Evolutionary conservation across 2,797 vertebrate species (phyloP).

Genomic region (Otolemur crassicaudatus): DNA sequence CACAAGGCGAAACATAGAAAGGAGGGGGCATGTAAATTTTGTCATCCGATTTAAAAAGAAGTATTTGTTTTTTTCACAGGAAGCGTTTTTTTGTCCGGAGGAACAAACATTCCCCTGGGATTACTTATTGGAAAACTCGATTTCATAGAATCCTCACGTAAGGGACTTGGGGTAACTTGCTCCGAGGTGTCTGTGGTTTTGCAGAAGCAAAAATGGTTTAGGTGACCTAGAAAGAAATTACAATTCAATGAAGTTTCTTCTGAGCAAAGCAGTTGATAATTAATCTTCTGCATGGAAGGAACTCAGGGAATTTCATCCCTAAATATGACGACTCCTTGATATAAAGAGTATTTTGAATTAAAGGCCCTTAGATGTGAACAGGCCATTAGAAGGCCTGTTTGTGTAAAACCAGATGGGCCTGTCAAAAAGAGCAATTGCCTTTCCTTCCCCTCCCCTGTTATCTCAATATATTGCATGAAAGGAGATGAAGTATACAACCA

Average conservation of each 20-base stretch:
- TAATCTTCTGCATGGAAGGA: fast-evolving
- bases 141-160: background rate
- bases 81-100: background rate
- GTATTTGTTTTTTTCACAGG: background rate
- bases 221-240: background rate
- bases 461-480: too few relatives aligned
- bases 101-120: background rate
- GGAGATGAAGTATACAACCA: too few relatives aligned
- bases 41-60: background rate
- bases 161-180: background rate
- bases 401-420: too few relatives aligned
- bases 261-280: background rate
- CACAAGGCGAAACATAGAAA: slow-evolving; percentile 15
- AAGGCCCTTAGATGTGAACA: too few relatives aligned
- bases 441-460: too few relatives aligned
- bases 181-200: background rate
- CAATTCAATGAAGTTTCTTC: background rate
- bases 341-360: too few relatives aligned
- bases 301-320: too few relatives aligned
- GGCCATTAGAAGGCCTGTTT: too few relatives aligned
- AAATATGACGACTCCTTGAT: too few relatives aligned
- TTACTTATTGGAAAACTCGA: background rate
- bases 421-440: too few relatives aligned
- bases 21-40: background rate
- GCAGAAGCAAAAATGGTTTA: background rate